Base-by-base conservation (phyloP, 2,797 vertebrate genomes). In the Acipenser transmontanus region DNA sequence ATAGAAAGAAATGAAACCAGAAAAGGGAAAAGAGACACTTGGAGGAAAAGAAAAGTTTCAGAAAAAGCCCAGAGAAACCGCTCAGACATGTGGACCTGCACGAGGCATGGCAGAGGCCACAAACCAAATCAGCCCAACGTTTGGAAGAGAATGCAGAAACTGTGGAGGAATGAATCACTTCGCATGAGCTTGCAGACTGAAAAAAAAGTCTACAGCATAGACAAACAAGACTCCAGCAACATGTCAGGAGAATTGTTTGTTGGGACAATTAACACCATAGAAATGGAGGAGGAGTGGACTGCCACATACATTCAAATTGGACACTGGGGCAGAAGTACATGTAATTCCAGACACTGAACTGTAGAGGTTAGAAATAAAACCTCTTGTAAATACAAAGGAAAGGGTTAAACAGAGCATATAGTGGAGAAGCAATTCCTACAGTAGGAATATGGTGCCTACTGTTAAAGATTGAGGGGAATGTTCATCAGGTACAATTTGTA, bases 291-390 rank as follows among this genome's bases (percentile, higher is more conserved):
- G 17, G 17, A 17, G 1, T 17, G 17, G 17, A 17, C 17, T 17
- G 17, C 17, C 17, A 17, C 17, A 17, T 17, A 17, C 17, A 17
- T 17, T 17, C 17, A 17, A 17, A 17, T 1, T 17, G 17, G 17
- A 17, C 17, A 17, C 17, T 17, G 17, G 1, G 17, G 17, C 17
- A 17, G 17, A 17, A 17, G 17, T 17, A 17, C 17, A 17, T 17
- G 17, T 17, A 59, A 59, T 59, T 8, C 5, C 14, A 59, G 57
- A 59, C 9, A 59, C 57, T 59, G 57, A 59, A 59, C 57, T 59
- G 6, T 59, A 7, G 7, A 11, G 57, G 57, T 59, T 59, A 59
- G 57, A 59, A n/a, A 2, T 59, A 59, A 59, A 59, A 59, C 10
- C 57, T 59, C 7, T n/a, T 14, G n/a, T 59, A 59, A 59, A 59